These are phyloP conservation scores for Hozukius guyotensis DNA, from an alignment of 2,797 vertebrate species.

Conservation along the genomic window DNA sequence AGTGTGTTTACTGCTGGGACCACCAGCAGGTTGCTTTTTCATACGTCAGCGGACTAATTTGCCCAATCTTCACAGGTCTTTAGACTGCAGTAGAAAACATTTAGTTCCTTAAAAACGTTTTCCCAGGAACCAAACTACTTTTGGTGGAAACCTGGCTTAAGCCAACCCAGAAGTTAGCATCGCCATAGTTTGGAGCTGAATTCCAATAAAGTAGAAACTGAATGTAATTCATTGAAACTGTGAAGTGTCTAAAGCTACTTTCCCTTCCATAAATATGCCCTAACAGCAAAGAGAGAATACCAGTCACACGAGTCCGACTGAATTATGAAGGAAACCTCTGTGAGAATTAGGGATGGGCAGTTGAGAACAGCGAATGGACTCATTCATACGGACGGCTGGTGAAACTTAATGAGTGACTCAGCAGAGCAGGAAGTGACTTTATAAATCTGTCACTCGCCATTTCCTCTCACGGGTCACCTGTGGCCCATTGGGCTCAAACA, in stretches of 20 bases:
- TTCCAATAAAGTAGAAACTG: too few relatives aligned
- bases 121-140: too few relatives aligned
- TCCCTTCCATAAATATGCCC: neutral
- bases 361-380: neutral
- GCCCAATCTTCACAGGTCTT: too few relatives aligned
- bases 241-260: neutral
- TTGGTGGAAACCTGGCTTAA: too few relatives aligned
- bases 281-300: neutral
- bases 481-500: constrained; percentile 1
- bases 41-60: too few relatives aligned
- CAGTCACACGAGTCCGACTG: neutral
- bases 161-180: too few relatives aligned
- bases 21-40: too few relatives aligned
- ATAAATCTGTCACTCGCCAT: constrained; percentile 36
- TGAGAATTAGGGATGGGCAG: neutral
- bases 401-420: constrained; percentile 13
- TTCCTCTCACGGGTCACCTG: constrained; percentile 20
- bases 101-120: too few relatives aligned
- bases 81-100: too few relatives aligned
- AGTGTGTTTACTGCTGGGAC: too few relatives aligned
- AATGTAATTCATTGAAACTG: too few relatives aligned
- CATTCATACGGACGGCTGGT: constrained; percentile 9
- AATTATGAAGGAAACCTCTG: constrained; percentile 3
- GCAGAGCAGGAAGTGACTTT: constrained; percentile 43
- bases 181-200: too few relatives aligned